These are phyloP conservation scores for Synanthedon tipuliformis DNA, from an alignment of 2,888 invertebrate species.

Conservation along the genomic window DNA sequence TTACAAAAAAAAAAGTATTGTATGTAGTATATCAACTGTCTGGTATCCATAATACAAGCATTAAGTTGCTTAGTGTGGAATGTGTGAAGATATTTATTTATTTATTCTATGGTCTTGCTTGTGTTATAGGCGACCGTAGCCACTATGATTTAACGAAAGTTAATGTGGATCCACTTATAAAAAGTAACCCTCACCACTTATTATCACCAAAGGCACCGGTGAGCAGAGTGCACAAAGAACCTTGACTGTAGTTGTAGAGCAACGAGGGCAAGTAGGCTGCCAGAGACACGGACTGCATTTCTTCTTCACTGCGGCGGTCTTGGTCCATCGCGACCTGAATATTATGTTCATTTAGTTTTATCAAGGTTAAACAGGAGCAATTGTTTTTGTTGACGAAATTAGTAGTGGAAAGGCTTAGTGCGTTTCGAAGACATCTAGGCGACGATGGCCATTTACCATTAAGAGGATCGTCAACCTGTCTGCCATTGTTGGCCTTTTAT, in stretches of 20 bases:
- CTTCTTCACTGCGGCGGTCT: slow-evolving; percentile 50
- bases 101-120: no score
- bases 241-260: slow-evolving; percentile 40
- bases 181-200: slow-evolving; percentile 37
- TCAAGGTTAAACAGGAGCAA: neutral
- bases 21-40: no score
- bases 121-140: no score
- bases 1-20: no score
- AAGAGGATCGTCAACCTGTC: neutral
- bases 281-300: slow-evolving; percentile 43
- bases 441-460: no score
- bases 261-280: slow-evolving; percentile 45
- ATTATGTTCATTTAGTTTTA: neutral
- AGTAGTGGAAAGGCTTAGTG: neutral
- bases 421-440: neutral
- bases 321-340: slow-evolving; percentile 46
- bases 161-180: neutral
- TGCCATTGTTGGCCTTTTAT: neutral
- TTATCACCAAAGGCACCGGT: slow-evolving; percentile 67
- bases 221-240: slow-evolving; percentile 49
- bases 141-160: neutral
- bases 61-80: no score
- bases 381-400: neutral
- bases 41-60: no score
- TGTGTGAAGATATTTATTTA: no score